A percentile compares a stretch with the other conserved stretches of the same genome.
Evolutionary conservation across 2,797 vertebrate genomes (phyloP).

Genomic region (Acipenser ruthenus): DNA sequence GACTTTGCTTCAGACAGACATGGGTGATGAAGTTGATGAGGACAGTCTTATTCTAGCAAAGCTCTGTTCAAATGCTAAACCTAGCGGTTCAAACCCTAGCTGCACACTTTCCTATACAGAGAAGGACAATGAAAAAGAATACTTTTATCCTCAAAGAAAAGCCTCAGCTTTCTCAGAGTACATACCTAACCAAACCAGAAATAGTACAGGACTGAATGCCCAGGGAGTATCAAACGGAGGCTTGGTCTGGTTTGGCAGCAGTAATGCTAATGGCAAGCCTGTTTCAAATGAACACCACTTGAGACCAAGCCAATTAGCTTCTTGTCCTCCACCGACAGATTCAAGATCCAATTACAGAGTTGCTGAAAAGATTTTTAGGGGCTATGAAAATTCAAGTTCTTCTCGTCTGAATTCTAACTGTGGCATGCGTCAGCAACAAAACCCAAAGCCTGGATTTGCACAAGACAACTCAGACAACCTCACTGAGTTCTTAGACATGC

Average conservation of each 20-base stretch:
- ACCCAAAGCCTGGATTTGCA: slow-evolving; percentile 35
- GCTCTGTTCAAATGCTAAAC: slow-evolving; percentile 33
- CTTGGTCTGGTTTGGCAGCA: background rate
- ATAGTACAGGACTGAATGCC: slow-evolving; percentile 25
- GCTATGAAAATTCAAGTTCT: slow-evolving; percentile 69
- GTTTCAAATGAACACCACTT: slow-evolving; percentile 72
- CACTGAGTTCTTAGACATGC: slow-evolving; percentile 62
- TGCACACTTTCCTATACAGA: background rate
- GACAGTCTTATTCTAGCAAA: slow-evolving; percentile 38
- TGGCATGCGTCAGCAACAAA: slow-evolving; percentile 41
- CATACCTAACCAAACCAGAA: slow-evolving; percentile 24
- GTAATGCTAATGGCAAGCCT: slow-evolving; percentile 44
- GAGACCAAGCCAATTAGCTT: slow-evolving; percentile 81
- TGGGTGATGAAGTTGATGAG: slow-evolving; percentile 46
- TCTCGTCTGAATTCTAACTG: slow-evolving; percentile 38
- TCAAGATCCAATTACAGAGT: slow-evolving; percentile 91
- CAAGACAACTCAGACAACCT: slow-evolving; percentile 43
- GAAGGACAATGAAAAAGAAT: slow-evolving; percentile 1
- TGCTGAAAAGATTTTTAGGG: slow-evolving; percentile 85
- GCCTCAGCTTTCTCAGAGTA: slow-evolving; percentile 30
- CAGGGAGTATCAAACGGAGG: background rate
- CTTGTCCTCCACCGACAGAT: slow-evolving; percentile 81
- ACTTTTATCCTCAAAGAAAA: slow-evolving; percentile 24
- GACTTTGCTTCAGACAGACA: slow-evolving; percentile 81
- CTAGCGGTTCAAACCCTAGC: slow-evolving; percentile 12